phyloP scores from a whole-genome alignment of 2,888 invertebrate genomes.

The Eristalis pertinax region DNA sequence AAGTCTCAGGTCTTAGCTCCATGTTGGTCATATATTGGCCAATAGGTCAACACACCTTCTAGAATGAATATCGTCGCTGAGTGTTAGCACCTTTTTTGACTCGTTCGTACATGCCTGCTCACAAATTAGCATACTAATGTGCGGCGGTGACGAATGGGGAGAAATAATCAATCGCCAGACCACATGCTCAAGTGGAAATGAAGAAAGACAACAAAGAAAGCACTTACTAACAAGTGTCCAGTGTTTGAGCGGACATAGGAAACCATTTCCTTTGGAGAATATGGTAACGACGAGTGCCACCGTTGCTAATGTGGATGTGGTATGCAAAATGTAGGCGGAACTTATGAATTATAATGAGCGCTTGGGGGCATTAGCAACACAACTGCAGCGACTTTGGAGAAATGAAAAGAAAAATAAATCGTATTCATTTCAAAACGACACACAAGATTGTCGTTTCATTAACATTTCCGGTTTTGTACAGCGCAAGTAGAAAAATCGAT shows the following conservation, averaged over 20 bases:
- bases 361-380: constrained; percentile 5
- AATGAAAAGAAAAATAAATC: neutral
- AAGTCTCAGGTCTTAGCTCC: constrained; percentile 16
- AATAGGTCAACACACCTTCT: constrained; percentile 50
- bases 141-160: constrained; percentile 14
- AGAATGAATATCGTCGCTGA: constrained; percentile 10
- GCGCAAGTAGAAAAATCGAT: neutral
- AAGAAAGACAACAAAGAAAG: constrained; percentile 31
- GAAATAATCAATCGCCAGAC: constrained; percentile 25
- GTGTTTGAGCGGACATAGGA: constrained; percentile 29
- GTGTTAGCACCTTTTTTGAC: constrained; percentile 7
- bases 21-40: constrained; percentile 44
- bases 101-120: constrained; percentile 37
- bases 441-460: constrained; percentile 16
- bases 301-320: neutral
- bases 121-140: constrained; percentile 45
- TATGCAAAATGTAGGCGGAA: constrained; percentile 41
- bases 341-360: constrained; percentile 34
- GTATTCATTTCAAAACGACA: constrained; percentile 1
- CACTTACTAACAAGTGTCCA: constrained; percentile 11
- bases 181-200: constrained; percentile 32
- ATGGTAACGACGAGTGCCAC: constrained; percentile 26
- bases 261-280: constrained; percentile 30
- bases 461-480: constrained; percentile 32
- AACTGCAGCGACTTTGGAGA: constrained; percentile 1